Conservation (phyloP, 2,113 vertebrate genomes). For the Ifrita kowaldi region DNA sequence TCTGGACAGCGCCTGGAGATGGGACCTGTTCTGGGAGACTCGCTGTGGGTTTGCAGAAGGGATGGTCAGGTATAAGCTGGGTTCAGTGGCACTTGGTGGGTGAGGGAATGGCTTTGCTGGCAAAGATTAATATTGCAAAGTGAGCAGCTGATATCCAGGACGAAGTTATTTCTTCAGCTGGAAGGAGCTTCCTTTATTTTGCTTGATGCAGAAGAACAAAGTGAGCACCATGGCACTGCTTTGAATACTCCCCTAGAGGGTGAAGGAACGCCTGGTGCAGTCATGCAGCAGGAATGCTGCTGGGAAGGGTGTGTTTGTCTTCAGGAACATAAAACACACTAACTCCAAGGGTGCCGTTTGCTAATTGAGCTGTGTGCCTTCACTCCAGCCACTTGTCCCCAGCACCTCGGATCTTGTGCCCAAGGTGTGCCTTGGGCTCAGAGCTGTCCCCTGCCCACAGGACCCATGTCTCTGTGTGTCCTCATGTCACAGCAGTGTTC, state of each 20-base stretch:
- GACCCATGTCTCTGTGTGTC: not conserved
- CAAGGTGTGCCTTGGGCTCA: not conserved
- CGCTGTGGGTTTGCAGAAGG: not conserved
- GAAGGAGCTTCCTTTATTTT: not conserved
- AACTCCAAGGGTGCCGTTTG: not conserved
- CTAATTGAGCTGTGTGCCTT: not conserved
- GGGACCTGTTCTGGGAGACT: not conserved
- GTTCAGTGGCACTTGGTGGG: not conserved
- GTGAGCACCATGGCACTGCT: fast-evolving
- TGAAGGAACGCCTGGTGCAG: not conserved
- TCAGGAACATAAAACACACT: not conserved
- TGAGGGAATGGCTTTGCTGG: not conserved
- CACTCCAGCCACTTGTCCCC: not conserved
- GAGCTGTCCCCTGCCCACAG: not conserved
- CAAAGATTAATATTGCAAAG: not conserved
- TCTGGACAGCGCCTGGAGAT: not conserved
- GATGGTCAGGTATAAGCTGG: not conserved
- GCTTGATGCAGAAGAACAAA: not conserved
- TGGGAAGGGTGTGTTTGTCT: not conserved
- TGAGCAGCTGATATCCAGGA: not conserved
- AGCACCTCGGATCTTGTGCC: fast-evolving
- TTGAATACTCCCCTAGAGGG: not conserved
- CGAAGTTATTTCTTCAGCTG: not conserved
- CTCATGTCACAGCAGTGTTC: not conserved
- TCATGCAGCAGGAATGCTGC: not conserved